phyloP scores from a whole-genome alignment of 2,888 invertebrate species.

The Lasioglossum malachurum region DNA sequence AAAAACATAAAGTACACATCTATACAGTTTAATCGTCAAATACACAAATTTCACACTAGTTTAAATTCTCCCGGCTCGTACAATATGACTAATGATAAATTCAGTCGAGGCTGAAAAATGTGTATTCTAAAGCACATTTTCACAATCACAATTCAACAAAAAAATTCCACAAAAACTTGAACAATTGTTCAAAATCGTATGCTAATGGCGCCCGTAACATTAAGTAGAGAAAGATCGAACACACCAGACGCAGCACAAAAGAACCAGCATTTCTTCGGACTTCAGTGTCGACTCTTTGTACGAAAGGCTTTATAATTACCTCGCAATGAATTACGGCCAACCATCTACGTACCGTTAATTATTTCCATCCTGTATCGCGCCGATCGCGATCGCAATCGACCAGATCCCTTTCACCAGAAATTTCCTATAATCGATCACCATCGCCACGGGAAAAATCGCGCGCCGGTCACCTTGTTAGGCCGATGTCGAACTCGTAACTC shows the following conservation, averaged over 20 bases:
- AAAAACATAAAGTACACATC: no score
- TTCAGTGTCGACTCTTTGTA: background rate
- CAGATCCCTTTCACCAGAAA: conserved; percentile 18
- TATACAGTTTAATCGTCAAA: no score
- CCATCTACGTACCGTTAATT: background rate
- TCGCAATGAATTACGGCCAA: background rate
- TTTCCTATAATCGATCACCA: conserved; percentile 19
- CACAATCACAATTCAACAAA: background rate
- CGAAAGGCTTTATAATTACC: background rate
- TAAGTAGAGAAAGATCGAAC: background rate
- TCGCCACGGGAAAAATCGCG: background rate
- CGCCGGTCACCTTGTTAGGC: conserved; percentile 8
- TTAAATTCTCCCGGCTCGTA: background rate
- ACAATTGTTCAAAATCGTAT: background rate
- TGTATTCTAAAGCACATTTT: background rate
- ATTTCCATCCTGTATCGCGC: background rate
- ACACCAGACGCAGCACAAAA: background rate
- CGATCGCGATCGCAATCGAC: conserved; percentile 13
- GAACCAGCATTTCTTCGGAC: background rate
- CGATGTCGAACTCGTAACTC: conserved; percentile 55
- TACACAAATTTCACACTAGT: background rate
- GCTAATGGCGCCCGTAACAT: no score
- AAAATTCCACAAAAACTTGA: background rate
- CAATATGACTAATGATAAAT: no score
- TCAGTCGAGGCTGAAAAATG: no score